Conservation (phyloP, 2,113 vertebrate species). For the Lagopus leucura region DNA sequence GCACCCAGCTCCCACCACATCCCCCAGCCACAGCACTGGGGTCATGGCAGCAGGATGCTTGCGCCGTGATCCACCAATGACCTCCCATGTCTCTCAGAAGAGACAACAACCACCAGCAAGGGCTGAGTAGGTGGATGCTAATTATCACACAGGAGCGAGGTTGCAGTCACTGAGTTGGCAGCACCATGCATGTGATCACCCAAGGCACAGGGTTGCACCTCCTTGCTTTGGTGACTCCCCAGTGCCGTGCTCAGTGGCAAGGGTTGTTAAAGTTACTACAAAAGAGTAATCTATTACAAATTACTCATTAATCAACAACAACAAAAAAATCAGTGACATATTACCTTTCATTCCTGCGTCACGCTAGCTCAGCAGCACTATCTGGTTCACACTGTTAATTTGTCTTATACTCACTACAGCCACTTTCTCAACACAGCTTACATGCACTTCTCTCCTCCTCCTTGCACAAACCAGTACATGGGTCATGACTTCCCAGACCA, state of each 20-base stretch:
- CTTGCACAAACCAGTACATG: fast-evolving
- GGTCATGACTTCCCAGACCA: not conserved
- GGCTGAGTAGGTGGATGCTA: not conserved
- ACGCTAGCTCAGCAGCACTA: fast-evolving
- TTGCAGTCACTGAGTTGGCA: not conserved
- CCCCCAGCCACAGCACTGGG: fast-evolving
- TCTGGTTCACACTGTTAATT: not conserved
- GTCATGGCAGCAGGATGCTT: not conserved
- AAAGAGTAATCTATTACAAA: constrained; percentile 60
- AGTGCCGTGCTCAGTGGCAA: not conserved
- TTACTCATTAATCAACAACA: constrained; percentile 3
- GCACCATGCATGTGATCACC: not conserved
- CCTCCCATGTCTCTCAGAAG: not conserved
- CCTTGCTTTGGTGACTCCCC: not conserved
- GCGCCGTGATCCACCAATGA: not conserved
- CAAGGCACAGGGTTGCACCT: not conserved
- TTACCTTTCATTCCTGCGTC: not conserved
- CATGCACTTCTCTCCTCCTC: not conserved
- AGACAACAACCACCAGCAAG: not conserved
- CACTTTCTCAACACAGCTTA: not conserved
- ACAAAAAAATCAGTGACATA: constrained; percentile 37
- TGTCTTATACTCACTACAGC: not conserved
- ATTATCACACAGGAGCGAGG: not conserved
- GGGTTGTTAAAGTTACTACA: not conserved
- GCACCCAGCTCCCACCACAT: not conserved